Conservation (phyloP, 1,140 invertebrate species). For the Pantala flavescens region DNA sequence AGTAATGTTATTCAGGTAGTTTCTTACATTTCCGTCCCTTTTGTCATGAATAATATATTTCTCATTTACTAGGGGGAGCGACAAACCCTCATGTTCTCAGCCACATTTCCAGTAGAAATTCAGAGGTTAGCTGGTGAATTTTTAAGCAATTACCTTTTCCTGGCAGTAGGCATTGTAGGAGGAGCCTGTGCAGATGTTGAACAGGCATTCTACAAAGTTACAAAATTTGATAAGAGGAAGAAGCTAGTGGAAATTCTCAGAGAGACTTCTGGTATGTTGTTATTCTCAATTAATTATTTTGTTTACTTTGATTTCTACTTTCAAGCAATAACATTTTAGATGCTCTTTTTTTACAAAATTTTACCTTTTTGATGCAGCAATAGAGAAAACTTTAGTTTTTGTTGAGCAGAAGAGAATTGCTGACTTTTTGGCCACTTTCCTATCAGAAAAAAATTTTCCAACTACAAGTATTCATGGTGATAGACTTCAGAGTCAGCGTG, state of each 20-base stretch:
- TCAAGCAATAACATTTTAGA: no score
- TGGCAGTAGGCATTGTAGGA: constrained; percentile 77
- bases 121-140: constrained; percentile 65
- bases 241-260: constrained; percentile 60
- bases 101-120: constrained; percentile 78
- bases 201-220: constrained; percentile 68
- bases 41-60: no score
- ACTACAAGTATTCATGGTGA: constrained; percentile 92
- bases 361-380: not conserved
- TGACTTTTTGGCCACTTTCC: constrained; percentile 72
- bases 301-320: no score
- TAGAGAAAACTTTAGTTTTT: constrained; percentile 54
- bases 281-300: not conserved
- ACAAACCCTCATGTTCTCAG: constrained; percentile 85
- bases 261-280: constrained; percentile 38
- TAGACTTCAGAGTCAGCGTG: constrained; percentile 76
- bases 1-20: no score
- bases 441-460: constrained; percentile 54
- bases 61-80: constrained; percentile 43
- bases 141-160: constrained; percentile 70
- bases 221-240: constrained; percentile 58
- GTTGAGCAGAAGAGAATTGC: constrained; percentile 80
- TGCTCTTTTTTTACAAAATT: no score
- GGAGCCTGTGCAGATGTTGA: constrained; percentile 82
- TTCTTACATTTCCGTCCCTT: no score